Base-by-base conservation (phyloP, 2,113 vertebrate genomes). In the Menura novaehollandiae region DNA sequence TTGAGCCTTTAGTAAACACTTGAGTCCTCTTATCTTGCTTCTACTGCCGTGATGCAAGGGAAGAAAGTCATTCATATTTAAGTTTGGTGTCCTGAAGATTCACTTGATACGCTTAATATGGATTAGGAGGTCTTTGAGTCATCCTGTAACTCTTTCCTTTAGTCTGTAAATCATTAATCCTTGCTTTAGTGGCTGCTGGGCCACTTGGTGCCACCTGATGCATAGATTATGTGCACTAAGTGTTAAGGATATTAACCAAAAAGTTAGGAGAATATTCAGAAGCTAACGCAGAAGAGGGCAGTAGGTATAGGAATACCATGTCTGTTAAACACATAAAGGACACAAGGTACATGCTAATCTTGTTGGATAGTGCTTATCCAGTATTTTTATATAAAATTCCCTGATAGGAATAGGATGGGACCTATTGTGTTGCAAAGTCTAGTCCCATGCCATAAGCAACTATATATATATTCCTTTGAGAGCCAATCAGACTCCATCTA, bases 121-220 rank as follows among this genome's bases (percentile, higher is more conserved):
- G 77, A 69, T 92, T 87, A 88, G 58, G 73, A 91, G 66, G 53
- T 92, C 80, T 97, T 91, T 49, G 53, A 85, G 53, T 91, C 66
- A 85, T 73, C 44, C 64, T 1, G 0, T 81, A 47, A 91, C 58
- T 96, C 79, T 88, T 88, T 58, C 47, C 69, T 84, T 81, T 75
- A 81, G 77, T 73, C 77, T 89, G 66, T 92, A 66, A 74, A 44
- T 88, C 78, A 78, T 86, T 96, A 90, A 91, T 96, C 90, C 37
- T 64, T 66, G 24, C 73, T 77, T 89, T 76, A 43, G 58, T 79
- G 62, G 27, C 85, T 92, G 21, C 58, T 73, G 67, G 72, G 66
- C 47, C 49, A 27, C 77, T 93, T 47, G 78, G 16, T 78, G 47
- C 44, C 46, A 49, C 62, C 59, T 69, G 27, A 73, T 10, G 10